phyloP scores from a whole-genome alignment of 2,797 vertebrate species.

The Benthosema pterotum region DNA sequence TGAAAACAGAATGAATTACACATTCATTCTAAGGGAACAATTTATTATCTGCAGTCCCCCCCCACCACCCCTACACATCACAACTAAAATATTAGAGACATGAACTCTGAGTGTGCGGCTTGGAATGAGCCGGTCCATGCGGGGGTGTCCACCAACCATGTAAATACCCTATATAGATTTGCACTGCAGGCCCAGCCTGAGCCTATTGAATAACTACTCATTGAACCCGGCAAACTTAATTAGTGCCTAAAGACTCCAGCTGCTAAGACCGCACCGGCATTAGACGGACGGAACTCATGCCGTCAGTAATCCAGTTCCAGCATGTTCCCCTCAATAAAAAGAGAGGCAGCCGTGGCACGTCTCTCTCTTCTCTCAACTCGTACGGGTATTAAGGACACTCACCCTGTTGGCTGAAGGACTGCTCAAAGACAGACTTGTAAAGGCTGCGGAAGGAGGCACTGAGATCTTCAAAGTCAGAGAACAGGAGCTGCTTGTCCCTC shows the following conservation, averaged over 20 bases:
- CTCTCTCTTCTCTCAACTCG: too few relatives aligned
- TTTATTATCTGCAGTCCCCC: conserved; percentile 29
- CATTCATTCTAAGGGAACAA: conserved; percentile 25
- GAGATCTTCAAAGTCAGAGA: conserved; percentile 95
- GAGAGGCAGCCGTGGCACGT: too few relatives aligned
- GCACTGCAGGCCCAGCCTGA: conserved; percentile 30
- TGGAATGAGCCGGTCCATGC: conserved; percentile 30
- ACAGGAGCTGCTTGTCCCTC: conserved; percentile 89
- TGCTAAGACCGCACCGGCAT: conserved; percentile 40
- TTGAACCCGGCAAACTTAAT: conserved; percentile 52
- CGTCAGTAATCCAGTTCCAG: conserved; percentile 41
- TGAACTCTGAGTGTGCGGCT: conserved; percentile 35
- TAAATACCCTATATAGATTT: conserved; percentile 44
- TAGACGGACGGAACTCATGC: conserved; percentile 53
- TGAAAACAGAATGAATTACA: conserved; percentile 3
- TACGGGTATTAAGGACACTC: conserved; percentile 54
- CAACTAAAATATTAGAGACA: conserved; percentile 53
- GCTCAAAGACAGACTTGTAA: conserved; percentile 94
- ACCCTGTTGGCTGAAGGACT: conserved; percentile 93
- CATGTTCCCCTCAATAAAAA: conserved; percentile 3
- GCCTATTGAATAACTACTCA: conserved; percentile 56
- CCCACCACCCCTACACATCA: conserved; percentile 22
- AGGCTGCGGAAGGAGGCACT: conserved; percentile 96
- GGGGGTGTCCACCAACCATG: conserved; percentile 28
- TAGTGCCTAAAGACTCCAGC: conserved; percentile 57